phyloP scores from a whole-genome alignment of 1,140 invertebrate genomes.

The Dolichoris vasculosae region DNA sequence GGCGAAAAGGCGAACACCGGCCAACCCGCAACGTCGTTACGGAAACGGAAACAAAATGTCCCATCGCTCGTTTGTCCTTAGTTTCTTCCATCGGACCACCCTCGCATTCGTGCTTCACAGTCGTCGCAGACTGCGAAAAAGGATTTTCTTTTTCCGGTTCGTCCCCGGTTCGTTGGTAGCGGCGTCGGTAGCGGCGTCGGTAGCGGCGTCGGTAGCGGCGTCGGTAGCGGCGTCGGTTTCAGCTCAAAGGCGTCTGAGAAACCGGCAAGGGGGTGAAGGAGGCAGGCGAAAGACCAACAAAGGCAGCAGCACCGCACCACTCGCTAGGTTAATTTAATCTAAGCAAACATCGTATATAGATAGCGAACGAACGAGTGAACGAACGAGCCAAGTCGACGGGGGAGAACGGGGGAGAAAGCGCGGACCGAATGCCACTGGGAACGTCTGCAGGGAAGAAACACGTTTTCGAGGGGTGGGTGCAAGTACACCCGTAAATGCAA shows the following conservation, averaged over 20 bases:
- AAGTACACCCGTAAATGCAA: slow-evolving; percentile 70
- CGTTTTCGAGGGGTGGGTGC: slow-evolving; percentile 52
- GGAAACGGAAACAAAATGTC: not conserved
- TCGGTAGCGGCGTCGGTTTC: not conserved
- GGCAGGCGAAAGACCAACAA: slow-evolving; percentile 54
- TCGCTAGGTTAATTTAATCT: slow-evolving; percentile 69
- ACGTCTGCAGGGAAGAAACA: slow-evolving; percentile 14
- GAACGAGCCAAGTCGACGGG: too few species aligned
- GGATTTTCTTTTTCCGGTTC: too few species aligned
- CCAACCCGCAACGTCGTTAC: not conserved
- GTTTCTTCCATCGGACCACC: not conserved
- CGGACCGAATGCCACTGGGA: not conserved
- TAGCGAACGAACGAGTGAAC: slow-evolving; percentile 23
- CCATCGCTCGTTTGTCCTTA: not conserved
- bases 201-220: too few species aligned
- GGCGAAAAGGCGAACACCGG: not conserved
- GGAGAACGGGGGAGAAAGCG: slow-evolving; percentile 50
- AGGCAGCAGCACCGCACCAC: slow-evolving; percentile 52
- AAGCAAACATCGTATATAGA: slow-evolving; percentile 67
- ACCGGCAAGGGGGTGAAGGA: slow-evolving; percentile 35
- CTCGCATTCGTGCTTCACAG: too few species aligned
- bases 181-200: too few species aligned
- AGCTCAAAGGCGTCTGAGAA: not conserved
- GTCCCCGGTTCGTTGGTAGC: too few species aligned
- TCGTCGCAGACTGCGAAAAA: too few species aligned